Conservation (phyloP, 2,113 vertebrate genomes). For the Dicrurus megarhynchus region DNA sequence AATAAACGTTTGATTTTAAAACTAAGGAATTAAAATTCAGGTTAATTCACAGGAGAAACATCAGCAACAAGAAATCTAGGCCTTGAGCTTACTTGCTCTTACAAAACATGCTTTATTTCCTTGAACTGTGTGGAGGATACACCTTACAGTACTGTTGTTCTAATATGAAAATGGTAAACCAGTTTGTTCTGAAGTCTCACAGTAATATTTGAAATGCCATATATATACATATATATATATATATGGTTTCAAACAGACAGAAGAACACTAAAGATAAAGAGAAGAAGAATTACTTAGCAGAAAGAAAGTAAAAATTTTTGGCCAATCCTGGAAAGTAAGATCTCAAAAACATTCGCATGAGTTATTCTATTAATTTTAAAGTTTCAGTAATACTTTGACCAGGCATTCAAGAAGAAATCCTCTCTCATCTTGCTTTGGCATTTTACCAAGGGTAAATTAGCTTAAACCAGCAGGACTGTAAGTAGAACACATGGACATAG, state of each 20-base stretch:
- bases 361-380: not conserved
- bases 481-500: fast-evolving
- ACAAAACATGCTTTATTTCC: not conserved
- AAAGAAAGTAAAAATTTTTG: not conserved
- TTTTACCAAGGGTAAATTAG: not conserved
- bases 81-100: not conserved
- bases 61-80: too few relatives aligned
- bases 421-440: not conserved
- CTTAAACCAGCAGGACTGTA: not conserved
- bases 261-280: slow-evolving; percentile 65
- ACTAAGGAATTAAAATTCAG: slow-evolving; percentile 27
- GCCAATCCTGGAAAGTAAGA: not conserved
- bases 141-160: not conserved
- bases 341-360: not conserved
- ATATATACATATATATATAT: not conserved
- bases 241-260: slow-evolving; percentile 2
- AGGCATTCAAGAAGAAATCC: not conserved
- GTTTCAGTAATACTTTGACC: not conserved
- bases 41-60: slow-evolving; percentile 28
- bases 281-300: not conserved
- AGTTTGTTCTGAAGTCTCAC: not conserved
- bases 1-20: slow-evolving; percentile 41
- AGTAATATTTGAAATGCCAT: not conserved
- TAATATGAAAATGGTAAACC: not conserved
- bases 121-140: not conserved